Evolutionary conservation across 2,888 invertebrate genomes (phyloP).

Genomic region (Strigamia maritima): DNA sequence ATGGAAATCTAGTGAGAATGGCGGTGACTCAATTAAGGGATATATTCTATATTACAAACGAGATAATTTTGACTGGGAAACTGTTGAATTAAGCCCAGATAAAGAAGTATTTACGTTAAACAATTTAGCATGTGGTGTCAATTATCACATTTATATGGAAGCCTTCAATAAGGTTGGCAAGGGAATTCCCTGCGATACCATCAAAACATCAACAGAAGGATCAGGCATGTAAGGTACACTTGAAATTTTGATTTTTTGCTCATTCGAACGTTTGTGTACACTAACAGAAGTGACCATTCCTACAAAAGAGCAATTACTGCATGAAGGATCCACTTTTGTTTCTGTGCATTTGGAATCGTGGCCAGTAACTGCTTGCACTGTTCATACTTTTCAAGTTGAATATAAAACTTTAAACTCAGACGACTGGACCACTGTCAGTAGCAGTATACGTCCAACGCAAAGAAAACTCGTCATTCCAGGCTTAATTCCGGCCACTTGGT

Average conservation of each 20-base stretch:
- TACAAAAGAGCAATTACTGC: slow-evolving; percentile 36
- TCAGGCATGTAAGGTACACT: slow-evolving; percentile 17
- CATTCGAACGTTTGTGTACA: not conserved
- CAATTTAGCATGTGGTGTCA: slow-evolving; percentile 41
- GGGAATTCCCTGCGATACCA: slow-evolving; percentile 26
- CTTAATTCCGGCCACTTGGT: slow-evolving; percentile 41
- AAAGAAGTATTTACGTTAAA: slow-evolving; percentile 38
- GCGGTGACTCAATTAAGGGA: slow-evolving; percentile 38
- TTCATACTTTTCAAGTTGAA: slow-evolving; percentile 36
- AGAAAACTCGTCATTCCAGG: slow-evolving; percentile 36
- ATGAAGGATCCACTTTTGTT: slow-evolving; percentile 36
- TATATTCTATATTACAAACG: slow-evolving; percentile 6
- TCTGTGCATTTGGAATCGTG: slow-evolving; percentile 37
- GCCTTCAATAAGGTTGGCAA: slow-evolving; percentile 40
- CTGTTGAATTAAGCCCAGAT: slow-evolving; percentile 13
- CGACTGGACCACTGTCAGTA: slow-evolving; percentile 34
- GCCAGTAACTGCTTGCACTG: slow-evolving; percentile 39
- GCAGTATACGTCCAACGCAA: slow-evolving; percentile 37
- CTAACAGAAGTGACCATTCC: slow-evolving; percentile 36
- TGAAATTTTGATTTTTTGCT: not conserved
- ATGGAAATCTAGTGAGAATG: slow-evolving; percentile 42
- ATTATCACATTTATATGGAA: slow-evolving; percentile 40
- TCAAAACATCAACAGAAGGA: slow-evolving; percentile 40
- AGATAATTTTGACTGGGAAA: not conserved
- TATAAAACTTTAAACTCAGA: slow-evolving; percentile 34